Base-by-base conservation (phyloP, 2,797 vertebrate species). In the Tokudaia muenninki region DNA sequence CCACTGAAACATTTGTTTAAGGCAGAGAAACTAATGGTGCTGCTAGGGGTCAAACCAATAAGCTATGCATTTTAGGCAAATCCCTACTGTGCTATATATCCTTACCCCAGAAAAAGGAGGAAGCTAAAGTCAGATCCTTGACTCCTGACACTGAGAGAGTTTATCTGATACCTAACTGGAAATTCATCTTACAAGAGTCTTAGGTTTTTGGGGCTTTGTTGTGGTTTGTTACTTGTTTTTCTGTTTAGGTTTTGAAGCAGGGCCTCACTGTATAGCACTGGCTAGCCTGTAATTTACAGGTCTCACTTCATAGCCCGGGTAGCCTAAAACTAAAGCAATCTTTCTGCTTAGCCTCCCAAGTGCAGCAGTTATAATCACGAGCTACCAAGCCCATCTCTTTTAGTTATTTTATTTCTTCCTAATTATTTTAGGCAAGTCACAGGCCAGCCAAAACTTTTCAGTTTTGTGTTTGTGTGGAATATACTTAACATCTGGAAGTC, bases 331-430 rank as follows among this genome's bases (percentile, higher is more conserved):
- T 89, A 75, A 44, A 75, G 29, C 22, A 77, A 3, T 89, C 24
- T 41, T 55, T 75, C n/a, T 61, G 55, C 6, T 89, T 59, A 61
- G 37, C 72, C 17, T 89, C 8, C 55, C 11, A 61, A 77, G 12
- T 77, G 29, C 31, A 61, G n/a, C 10, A 44, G 1, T 47, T 77
- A 24, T 14, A 61, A 59, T 41, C 37, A 34, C 61, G 55, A 59
- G 29, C 37, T 44, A 55, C 29, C 61, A 50, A 50, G 67, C n/a
- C 55, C 47, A 55, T 44, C n/a, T 80, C 92, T 82, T 94, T 31
- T 82, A 34, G 84, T 70, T 88, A 83, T n/a, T 96, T 65, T 90
- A 83, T n/a, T 96, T 59, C 87, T 57, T 97, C 91, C 50, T 82
- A 6, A 37, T 91, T 92, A 55, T 63, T n/a, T 94, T 94, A 79